phyloP scores from a whole-genome alignment of 2,797 vertebrate genomes.

The Pseudotriccus pelzelni region DNA sequence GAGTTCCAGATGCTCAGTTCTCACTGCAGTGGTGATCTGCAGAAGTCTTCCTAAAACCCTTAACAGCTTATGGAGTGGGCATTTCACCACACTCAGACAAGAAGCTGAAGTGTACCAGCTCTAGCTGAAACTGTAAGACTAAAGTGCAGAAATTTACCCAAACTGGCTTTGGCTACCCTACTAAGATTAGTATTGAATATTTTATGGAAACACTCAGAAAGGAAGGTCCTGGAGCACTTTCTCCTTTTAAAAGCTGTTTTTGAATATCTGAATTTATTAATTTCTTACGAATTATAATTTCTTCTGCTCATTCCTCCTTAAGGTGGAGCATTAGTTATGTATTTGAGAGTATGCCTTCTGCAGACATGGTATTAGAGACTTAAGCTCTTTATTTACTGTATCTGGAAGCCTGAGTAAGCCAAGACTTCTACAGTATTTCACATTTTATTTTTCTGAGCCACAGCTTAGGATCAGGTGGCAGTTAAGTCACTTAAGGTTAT shows the following conservation, averaged over 20 bases:
- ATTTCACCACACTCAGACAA: background rate
- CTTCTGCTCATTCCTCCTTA: slow-evolving; percentile 19
- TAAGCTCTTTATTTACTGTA: slow-evolving; percentile 81
- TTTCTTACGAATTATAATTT: slow-evolving; percentile 43
- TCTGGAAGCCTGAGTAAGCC: slow-evolving; percentile 74
- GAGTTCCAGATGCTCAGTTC: background rate
- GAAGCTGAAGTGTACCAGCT: background rate
- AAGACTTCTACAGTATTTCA: slow-evolving; percentile 77
- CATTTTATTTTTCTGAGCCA: slow-evolving; percentile 77
- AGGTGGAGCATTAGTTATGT: slow-evolving; percentile 58
- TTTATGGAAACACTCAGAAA: background rate
- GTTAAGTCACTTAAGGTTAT: slow-evolving; percentile 82
- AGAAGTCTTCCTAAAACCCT: background rate
- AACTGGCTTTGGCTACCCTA: background rate
- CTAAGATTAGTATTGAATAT: background rate
- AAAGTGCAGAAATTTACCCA: background rate
- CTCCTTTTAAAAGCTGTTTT: background rate
- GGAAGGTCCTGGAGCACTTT: background rate
- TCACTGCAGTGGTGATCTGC: background rate
- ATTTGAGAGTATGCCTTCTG: slow-evolving; percentile 55
- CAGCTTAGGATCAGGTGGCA: slow-evolving; percentile 80
- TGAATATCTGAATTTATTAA: background rate
- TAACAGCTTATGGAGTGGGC: background rate
- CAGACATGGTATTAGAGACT: slow-evolving; percentile 59
- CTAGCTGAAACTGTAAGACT: background rate